Evolutionary conservation across 53 echinoderm and acorn worm species (phyloP), one percentile per base, ranked within the genome.

Genomic region (Patiria pectinifera): DNA sequence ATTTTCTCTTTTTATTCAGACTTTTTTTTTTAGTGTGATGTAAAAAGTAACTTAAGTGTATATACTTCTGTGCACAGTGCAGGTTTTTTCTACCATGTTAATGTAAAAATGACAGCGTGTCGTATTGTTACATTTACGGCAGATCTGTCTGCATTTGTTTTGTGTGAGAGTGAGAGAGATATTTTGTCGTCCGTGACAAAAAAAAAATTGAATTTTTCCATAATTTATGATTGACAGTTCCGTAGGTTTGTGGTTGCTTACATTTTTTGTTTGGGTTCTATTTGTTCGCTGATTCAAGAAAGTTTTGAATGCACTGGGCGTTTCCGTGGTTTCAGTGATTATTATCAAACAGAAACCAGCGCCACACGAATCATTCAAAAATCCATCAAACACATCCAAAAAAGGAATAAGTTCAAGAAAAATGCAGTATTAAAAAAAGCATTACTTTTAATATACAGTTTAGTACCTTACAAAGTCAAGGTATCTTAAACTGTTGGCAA

Each of bases 71-170:
- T 60, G 61, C 63, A 45, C 77, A 78, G 76, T 77, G 59, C 44
- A 78, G 79, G 75, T 91, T 91, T 87, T 91, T 87, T 87, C 76
- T 87, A 87, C 87, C 87, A 59, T 87, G 87, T 87, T 78, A 60
- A 87, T 87, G 87, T 87, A 87, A 87, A 85, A 77, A 87, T 87
- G 87, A 87, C 87, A 59, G 45, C 4, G 35, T 19, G 87, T 87
- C 87, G 78, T 76, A 87, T 87, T 87, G 87, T 87, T 87, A 87
- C 87, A 87, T 87, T 87, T 76, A 77, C 87, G 61, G 87, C 78
- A 19, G 87, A 87, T 76, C 58, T 35, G 0, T 13, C 22, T 82
- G 53, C 82, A 74, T 70, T 70, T 16, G 15, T 2, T 35, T 84
- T 84, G 12, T 14, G 45, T n/a, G 53, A 48, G 86, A 23, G 86